Base-by-base conservation (phyloP, 2,888 invertebrate genomes). In the Tetropium fuscum region DNA sequence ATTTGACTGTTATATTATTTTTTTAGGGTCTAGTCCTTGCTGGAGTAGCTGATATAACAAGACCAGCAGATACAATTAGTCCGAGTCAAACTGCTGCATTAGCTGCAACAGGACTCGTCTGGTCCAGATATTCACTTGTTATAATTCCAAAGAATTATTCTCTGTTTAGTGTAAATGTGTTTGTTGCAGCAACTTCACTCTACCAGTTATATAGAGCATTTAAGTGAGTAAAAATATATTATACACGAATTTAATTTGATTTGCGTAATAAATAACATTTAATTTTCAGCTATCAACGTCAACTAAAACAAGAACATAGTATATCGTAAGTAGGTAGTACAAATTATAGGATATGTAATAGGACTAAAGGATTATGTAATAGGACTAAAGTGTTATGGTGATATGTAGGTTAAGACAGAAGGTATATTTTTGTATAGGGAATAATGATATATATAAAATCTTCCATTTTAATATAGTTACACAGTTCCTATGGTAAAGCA, bases 71-170 rank as follows among this genome's bases (percentile, higher is more conserved):
- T 70, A 88, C 90, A 77, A 84, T 99, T 58, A 97, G 97, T 73
- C 73, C 93, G 34, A 84, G 89, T 36, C 97, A 97, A 83, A 92
- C 93, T 16, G 83, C 83, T 10, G 93, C 97, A 6, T 84, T 98
- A 53, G 91, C 93, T 10, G 90, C 92, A 2, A 98, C 98, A 13
- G 97, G 97, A 19, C 73, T 92, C 18, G 93, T 99, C 72, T 99
- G 98, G 98, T 94, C 97, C 6, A 88, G 98, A 63, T 90, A 98
- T 80, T 98, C 98, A 0, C 83, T 98, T 64, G 97, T 97, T 16
- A 98, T 99, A 76, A 95, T 91, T 72, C 99, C 99, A 0, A 97
- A 95, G 83, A 99, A 99, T 82, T 97, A 92, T 82, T 91, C 92
- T 73, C 85, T 99, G 4, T 96, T 98, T 78, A 91, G 94, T 70